Base-by-base conservation (phyloP, 2,113 vertebrate genomes). In the Melozone crissalis region DNA sequence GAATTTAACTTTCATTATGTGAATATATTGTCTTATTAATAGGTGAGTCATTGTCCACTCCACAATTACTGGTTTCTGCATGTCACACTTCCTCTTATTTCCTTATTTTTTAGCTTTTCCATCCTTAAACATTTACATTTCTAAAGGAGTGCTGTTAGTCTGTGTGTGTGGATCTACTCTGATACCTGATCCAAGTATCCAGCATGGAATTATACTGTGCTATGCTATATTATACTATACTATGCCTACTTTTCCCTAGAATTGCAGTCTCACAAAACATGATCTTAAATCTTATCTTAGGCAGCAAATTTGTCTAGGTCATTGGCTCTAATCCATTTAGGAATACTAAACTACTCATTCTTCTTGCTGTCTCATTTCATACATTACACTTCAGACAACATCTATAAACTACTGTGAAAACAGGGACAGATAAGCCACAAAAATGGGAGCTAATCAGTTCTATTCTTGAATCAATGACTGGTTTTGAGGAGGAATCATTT, bases 211-310 rank as follows among this genome's bases (percentile, higher is more conserved):
- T 63, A 11, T 22, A 13, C 17, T 54, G 15, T 62, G 23, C 7
- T 72, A 6, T 13, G 3, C 5, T 61, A 6, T 11, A 2, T 7
- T 41, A 3, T 31, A 3, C 10, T 23, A 16, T 21, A 13, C 7
- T n/a, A 15, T 11, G 23, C 4, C 24, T 65, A 35, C 7, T 83
- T 72, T 89, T 61, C 22, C 13, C 35, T 37, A 49, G 52, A 83
- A 71, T 3, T 49, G 18, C 14, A n/a, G 15, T 49, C 9, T 89
- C 51, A 61, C 52, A 73, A 77, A 54, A 61, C 13, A 27, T 31
- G 30, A 35, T 33, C 20, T 76, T 87, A 89, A 93, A 62, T 77
- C 14, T 61, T 83, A 55, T 22, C 15, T 77, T 82, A 77, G 37
- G 39, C 28, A 52, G 39, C 28, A 52, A 54, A 75, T 33, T 58